Conservation (phyloP, 2,797 vertebrate genomes). For the Argentina silus region DNA sequence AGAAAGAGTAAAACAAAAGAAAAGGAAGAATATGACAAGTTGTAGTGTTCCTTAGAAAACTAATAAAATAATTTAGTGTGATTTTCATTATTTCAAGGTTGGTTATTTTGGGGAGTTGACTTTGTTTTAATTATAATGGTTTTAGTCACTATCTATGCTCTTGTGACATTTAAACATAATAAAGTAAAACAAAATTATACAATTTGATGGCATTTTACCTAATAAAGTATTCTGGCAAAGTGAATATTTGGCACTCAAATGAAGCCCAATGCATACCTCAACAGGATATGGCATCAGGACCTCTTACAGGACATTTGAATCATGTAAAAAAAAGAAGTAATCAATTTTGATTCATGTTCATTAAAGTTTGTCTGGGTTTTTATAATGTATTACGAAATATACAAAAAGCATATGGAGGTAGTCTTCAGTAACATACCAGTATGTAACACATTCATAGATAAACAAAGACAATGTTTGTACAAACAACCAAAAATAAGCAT, state of each 20-base stretch:
- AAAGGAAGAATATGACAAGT: constrained; percentile 82
- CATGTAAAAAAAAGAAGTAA: too few relatives aligned
- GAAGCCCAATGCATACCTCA: not conserved
- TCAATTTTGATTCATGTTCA: too few relatives aligned
- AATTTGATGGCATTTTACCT: constrained; percentile 50
- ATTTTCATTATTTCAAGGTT: constrained; percentile 72
- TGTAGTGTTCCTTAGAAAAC: constrained; percentile 89
- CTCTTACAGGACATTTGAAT: not conserved
- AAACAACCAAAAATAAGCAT: not conserved
- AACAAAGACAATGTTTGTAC: not conserved
- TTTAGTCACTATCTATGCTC: constrained; percentile 76
- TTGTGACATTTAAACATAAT: constrained; percentile 81
- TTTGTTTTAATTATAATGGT: constrained; percentile 73
- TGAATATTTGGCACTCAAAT: not conserved
- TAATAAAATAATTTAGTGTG: constrained; percentile 87
- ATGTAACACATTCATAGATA: not conserved
- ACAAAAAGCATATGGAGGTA: not conserved
- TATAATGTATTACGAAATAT: not conserved
- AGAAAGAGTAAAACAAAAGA: constrained; percentile 81
- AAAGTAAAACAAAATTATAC: constrained; percentile 77
- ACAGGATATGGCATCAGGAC: not conserved
- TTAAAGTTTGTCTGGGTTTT: not conserved
- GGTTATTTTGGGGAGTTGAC: constrained; percentile 49
- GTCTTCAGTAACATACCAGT: not conserved
- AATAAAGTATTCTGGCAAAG: not conserved